Base-by-base conservation (phyloP, 2,888 invertebrate species). In the Mongoloraphidia duomilia region DNA sequence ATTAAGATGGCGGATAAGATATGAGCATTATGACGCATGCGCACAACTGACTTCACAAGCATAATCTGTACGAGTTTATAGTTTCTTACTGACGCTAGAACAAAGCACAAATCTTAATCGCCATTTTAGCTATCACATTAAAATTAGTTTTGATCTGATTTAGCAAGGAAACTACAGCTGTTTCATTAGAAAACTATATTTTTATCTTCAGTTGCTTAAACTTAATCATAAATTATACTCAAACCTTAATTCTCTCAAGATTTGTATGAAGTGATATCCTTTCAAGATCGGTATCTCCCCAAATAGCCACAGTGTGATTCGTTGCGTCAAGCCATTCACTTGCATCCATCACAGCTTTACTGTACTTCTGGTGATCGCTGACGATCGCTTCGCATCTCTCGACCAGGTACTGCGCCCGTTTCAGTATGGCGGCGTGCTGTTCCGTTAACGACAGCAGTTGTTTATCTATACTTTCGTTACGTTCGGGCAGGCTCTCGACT, bases 281-380 rank as follows among this genome's bases (percentile, higher is more conserved):
- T 65, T 93, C 92, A 49, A 89, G 70, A 55, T 86, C 87, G 1
- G 80, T 73, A 61, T 92, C 90, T 11, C 85, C 85, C 84, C 90
- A 90, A 40, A 86, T 72, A 57, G 78, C 77, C 1, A 91, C 82
- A 0, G 87, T 85, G 56, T 84, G 84, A 53, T 84, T 80, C 0
- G 89, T 89, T 1, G 86, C 82, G 62, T 87, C 86, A 13, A 91
- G 75, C 82, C 90, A 92, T 65, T 91, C 90, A 60, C 86, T 84
- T 1, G 86, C 77, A 55, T 91, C 90, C 69, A 85, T 80, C 0
- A 90, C 85, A 13, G 87, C 84, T 66, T 87, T 89, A 53, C 82
- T 84, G 62, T 90, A 92, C 56, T 86, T 84, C 59, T 91, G 89
- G 64, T 93, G 93, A 58, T 88, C 85, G 60, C 82, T 84, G 0